Conservation (phyloP, 2,888 invertebrate genomes). For the Rhingia rostrata region DNA sequence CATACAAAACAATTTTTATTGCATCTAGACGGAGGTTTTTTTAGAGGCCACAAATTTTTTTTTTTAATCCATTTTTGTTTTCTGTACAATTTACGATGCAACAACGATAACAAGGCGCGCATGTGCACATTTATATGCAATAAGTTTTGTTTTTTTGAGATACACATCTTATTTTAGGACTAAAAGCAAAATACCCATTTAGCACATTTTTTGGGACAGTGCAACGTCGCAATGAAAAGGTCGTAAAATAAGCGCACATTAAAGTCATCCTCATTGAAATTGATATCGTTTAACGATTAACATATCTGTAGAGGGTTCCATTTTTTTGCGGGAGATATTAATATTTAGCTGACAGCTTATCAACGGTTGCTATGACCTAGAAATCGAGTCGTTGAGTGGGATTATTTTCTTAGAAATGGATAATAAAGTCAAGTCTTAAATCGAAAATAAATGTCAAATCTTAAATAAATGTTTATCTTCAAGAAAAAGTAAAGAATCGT, state of each 20-base stretch:
- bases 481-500: too few species aligned
- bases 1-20: conserved; percentile 69
- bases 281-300: conserved; percentile 42
- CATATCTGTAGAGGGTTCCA: conserved; percentile 23
- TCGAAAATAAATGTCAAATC: background rate
- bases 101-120: conserved; percentile 64
- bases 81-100: conserved; percentile 58
- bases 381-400: background rate
- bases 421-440: background rate
- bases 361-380: conserved; percentile 47
- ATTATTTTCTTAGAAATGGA: background rate
- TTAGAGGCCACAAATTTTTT: conserved; percentile 61
- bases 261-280: conserved; percentile 54
- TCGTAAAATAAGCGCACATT: conserved; percentile 6
- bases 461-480: too few species aligned
- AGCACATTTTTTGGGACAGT: conserved; percentile 42
- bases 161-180: conserved; percentile 5
- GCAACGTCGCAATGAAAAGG: background rate
- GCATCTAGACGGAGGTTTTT: conserved; percentile 49
- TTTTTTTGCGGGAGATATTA: conserved; percentile 15
- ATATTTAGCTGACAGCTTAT: conserved; percentile 36
- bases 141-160: conserved; percentile 39
- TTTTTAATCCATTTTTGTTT: conserved; percentile 19
- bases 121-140: conserved; percentile 37
- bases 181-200: conserved; percentile 39